Base-by-base conservation (phyloP, 1,140 invertebrate species). In the Monomorium pharaonis region DNA sequence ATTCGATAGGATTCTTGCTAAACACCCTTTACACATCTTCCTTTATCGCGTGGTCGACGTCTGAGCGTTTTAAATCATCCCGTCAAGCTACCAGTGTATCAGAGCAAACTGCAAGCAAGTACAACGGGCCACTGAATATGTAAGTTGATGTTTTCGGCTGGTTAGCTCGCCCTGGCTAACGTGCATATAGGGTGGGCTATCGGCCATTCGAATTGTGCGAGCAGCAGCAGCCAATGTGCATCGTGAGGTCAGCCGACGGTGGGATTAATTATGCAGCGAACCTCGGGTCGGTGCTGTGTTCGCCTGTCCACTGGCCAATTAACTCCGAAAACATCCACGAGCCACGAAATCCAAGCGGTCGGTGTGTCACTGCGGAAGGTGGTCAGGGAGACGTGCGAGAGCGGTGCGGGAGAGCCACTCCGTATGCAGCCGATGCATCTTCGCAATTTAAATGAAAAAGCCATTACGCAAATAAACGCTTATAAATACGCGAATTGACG, bases 181-280 rank as follows among this genome's bases (percentile, higher is more conserved):
- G 60, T 56, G 44, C 7, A 33, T 60, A 72, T 83, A 58, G 37
- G 67, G 21, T 54, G 18, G 69, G 49, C 69, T 67, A 89, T 84
- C 84, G 86, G 60, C 67, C 27, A 67, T 89, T 85, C 88, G 84
- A 86, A 89, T 86, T 65, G 76, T 67, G 58, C 84, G 69, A 89
- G 67, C 74, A 84, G 54, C 72, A 84, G 51, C 76, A 86, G 83
- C 81, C 88, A 72, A 67, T 67, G 63, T 88, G 88, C 72, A 86
- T 67, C 87, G 91, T 86, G 88, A 93, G 92, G 90, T 92, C 90
- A 92, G 85, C 88, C 89, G 86, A 76, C 88, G 88, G 54, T 92
- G 87, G 63, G 84, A 93, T 94, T 93, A 94, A 94, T 94, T 94
- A 94, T 94, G 93, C 92, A 93, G 75, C 84, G 90, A 69, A 85